These are phyloP conservation scores for Epirrhoe tristata DNA, from an alignment of 2,888 invertebrate species.

Conservation along the genomic window DNA sequence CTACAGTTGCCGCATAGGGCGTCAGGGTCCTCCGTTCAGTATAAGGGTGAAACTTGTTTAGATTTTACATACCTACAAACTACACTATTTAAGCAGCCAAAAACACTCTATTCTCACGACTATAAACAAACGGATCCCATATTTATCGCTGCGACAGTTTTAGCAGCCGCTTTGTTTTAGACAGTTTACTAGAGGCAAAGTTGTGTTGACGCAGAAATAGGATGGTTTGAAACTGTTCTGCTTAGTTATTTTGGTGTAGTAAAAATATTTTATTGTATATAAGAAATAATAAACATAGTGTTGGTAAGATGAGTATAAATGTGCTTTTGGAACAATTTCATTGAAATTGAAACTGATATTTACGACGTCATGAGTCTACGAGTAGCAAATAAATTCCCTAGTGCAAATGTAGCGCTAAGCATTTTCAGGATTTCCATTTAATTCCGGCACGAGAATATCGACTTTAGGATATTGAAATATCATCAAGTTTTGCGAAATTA, in stretches of 20 bases:
- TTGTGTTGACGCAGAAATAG: constrained; percentile 30
- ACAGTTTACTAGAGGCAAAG: constrained; percentile 34
- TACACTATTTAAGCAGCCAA: constrained; percentile 44
- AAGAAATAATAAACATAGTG: neutral
- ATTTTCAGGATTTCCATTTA: constrained; percentile 22
- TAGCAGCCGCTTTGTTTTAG: constrained; percentile 42
- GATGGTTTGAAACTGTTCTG: constrained; percentile 16
- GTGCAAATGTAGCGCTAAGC: constrained; percentile 5
- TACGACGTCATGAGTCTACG: constrained; percentile 9
- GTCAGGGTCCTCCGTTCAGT: constrained; percentile 64
- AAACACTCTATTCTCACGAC: constrained; percentile 40
- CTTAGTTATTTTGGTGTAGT: constrained; percentile 37
- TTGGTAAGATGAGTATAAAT: neutral
- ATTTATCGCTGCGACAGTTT: constrained; percentile 44
- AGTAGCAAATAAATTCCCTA: constrained; percentile 1
- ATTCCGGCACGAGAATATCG: constrained; percentile 13
- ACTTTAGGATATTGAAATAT: constrained; percentile 22
- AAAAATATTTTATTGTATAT: constrained; percentile 35
- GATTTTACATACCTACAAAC: constrained; percentile 69
- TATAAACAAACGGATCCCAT: constrained; percentile 42
- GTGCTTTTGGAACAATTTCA: constrained; percentile 52
- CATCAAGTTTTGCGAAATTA: constrained; percentile 18
- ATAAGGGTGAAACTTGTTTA: constrained; percentile 67
- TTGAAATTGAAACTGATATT: constrained; percentile 50
- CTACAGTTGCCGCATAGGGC: constrained; percentile 66